These are phyloP conservation scores for Aphelenchoides besseyi DNA, from an alignment of 1,140 invertebrate genomes.

Conservation along the genomic window DNA sequence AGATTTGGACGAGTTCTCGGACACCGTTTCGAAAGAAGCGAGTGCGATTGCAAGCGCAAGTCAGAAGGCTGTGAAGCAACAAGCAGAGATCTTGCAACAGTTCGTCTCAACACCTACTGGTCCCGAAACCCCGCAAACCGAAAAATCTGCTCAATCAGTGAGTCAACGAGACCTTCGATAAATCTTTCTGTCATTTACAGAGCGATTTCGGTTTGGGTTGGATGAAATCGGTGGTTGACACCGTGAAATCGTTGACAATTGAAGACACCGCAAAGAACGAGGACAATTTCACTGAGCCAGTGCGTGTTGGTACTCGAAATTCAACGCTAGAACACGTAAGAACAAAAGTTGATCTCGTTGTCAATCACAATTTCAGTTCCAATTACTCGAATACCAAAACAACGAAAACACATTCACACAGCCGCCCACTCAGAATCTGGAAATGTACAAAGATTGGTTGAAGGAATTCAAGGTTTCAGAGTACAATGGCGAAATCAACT, in stretches of 20 bases:
- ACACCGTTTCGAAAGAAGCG: conserved; percentile 50
- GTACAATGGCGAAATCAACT: conserved; percentile 56
- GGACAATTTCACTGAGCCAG: conserved; percentile 40
- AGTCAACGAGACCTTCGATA: conserved; percentile 24
- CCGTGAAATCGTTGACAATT: conserved; percentile 52
- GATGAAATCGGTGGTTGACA: conserved; percentile 51
- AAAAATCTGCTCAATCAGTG: conserved; percentile 29
- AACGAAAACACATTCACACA: conserved; percentile 47
- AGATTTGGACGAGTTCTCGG: conserved; percentile 52
- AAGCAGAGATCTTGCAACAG: conserved; percentile 48
- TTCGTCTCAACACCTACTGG: conserved; percentile 43
- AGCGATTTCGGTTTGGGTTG: conserved; percentile 32
- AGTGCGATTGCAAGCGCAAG: conserved; percentile 40
- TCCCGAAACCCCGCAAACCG: conserved; percentile 16
- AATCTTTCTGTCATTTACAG: no score
- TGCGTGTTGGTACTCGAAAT: conserved; percentile 37
- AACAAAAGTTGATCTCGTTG: conserved; percentile 20
- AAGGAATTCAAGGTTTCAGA: conserved; percentile 50
- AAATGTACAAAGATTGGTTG: conserved; percentile 52
- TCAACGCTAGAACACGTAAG: conserved; percentile 44
- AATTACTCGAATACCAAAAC: conserved; percentile 52
- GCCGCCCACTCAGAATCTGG: conserved; percentile 28
- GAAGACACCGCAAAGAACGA: conserved; percentile 56
- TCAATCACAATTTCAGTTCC: conserved; percentile 39
- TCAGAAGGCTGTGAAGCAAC: conserved; percentile 43